Evolutionary conservation across 35 echinoderm and acorn worm species (phyloP).

Genomic region (Antedon bifida): DNA sequence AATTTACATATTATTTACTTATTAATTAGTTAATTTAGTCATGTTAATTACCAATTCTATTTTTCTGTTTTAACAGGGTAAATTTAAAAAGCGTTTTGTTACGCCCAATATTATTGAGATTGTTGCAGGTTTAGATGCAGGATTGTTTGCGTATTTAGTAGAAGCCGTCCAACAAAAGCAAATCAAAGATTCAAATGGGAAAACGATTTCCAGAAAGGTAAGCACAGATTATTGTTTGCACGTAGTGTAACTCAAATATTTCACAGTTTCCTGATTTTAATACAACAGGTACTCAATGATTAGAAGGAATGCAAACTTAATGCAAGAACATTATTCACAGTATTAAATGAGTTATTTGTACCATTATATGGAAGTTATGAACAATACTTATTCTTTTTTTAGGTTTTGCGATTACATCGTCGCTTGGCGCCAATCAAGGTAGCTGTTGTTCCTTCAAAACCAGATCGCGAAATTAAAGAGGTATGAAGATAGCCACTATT

Average conservation of each 20-base stretch:
- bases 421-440: conserved; percentile 38
- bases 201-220: conserved; percentile 12
- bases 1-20: too few species aligned
- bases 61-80: not conserved
- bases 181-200: conserved; percentile 15
- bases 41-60: too few species aligned
- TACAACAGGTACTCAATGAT: too few species aligned
- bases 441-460: conserved; percentile 19
- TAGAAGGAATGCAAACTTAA: too few species aligned
- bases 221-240: not conserved
- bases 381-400: not conserved
- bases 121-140: conserved; percentile 36
- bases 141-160: conserved; percentile 56
- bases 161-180: conserved; percentile 61
- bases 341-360: too few species aligned
- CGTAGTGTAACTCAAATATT: too few species aligned
- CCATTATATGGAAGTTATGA: too few species aligned
- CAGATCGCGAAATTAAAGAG: conserved; percentile 29
- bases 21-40: too few species aligned
- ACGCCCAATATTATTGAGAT: conserved; percentile 51
- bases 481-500: too few species aligned
- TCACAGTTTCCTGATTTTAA: too few species aligned
- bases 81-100: conserved; percentile 3
- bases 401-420: conserved; percentile 27
- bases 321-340: too few species aligned